Base-by-base conservation (phyloP, 2,113 vertebrate species). In the Notechis scutatus region DNA sequence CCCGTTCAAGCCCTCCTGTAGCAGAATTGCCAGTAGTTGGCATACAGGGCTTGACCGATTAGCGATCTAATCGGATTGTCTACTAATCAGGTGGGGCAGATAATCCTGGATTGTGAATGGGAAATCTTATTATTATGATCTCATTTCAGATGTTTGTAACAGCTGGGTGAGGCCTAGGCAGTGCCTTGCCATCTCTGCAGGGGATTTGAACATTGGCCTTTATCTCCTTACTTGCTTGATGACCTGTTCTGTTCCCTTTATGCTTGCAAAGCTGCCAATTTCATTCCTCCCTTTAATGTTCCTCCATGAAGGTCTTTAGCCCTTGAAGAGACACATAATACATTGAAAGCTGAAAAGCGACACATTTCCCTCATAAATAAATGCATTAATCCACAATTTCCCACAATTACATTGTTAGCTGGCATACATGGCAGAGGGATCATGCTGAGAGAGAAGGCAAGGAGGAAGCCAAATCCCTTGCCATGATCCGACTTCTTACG, bases 41-140 rank as follows among this genome's bases (percentile, higher is more conserved):
- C 74, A 10, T 45, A 24, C 93, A 42, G 54, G 85, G 45, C 64
- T 55, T 56, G 39, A 45, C 42, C 26, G 47, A 89, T 88, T 29
- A 56, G n/a, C n/a, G n/a, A 42, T 64, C 87, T 90, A 93, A 93
- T 91, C 93, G 55, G 93, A 93, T 93, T 86, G 69, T 34, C 3
- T 21, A 57, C 87, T 92, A 69, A 93, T 86, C 93, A 11, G 45
- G 56, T 85, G 29, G 34, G 91, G 61, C 26, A 42, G 93, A 86
- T 93, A 93, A 93, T 85, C 90, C 88, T n/a, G 6, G 69, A 59
- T 92, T 74, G 45, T 92, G 61, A 92, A 54, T 55, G 55, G 87
- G 69, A 89, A 92, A 93, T 92, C 93, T 92, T 26, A 87, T 93
- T 93, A 93, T 91, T 90, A 86, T 91, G 89, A 93, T 93, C 93